Evolutionary conservation across 2,888 invertebrate species (phyloP).

Genomic region (Chrysolina haemoptera): DNA sequence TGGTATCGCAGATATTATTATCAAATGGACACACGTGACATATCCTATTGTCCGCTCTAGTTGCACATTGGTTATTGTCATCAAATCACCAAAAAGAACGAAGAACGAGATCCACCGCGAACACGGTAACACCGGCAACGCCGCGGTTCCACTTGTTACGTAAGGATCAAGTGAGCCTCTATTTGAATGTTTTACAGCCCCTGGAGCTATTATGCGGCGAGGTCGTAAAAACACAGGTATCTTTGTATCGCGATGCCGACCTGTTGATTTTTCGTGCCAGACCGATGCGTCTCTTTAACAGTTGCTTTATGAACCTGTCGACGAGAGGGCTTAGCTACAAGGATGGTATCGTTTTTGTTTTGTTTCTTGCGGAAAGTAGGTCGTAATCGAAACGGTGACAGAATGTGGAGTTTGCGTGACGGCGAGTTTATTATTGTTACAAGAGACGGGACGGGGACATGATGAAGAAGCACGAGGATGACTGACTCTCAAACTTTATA

Average conservation of each 20-base stretch:
- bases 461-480: neutral
- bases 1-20: too few species aligned
- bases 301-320: slow-evolving; percentile 48
- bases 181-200: slow-evolving; percentile 41
- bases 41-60: too few species aligned
- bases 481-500: neutral
- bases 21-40: too few species aligned
- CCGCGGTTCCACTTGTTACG: slow-evolving; percentile 32
- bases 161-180: slow-evolving; percentile 31
- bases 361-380: slow-evolving; percentile 10
- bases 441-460: neutral
- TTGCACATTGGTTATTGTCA: too few species aligned
- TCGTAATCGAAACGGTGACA: slow-evolving; percentile 7
- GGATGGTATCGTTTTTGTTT: slow-evolving; percentile 13
- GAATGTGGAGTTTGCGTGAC: neutral
- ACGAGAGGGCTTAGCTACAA: slow-evolving; percentile 2
- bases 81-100: neutral
- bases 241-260: slow-evolving; percentile 57
- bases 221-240: slow-evolving; percentile 59
- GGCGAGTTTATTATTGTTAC: neutral
- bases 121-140: neutral
- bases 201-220: slow-evolving; percentile 52
- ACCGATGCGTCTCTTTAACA: slow-evolving; percentile 47
- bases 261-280: slow-evolving; percentile 60
- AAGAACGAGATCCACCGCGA: neutral